Percentiles rank a stretch among this genome's conserved stretches.
These are phyloP conservation scores for Chrysocyon brachyurus DNA, from an alignment of 2,797 vertebrate genomes.

Conservation along the genomic window DNA sequence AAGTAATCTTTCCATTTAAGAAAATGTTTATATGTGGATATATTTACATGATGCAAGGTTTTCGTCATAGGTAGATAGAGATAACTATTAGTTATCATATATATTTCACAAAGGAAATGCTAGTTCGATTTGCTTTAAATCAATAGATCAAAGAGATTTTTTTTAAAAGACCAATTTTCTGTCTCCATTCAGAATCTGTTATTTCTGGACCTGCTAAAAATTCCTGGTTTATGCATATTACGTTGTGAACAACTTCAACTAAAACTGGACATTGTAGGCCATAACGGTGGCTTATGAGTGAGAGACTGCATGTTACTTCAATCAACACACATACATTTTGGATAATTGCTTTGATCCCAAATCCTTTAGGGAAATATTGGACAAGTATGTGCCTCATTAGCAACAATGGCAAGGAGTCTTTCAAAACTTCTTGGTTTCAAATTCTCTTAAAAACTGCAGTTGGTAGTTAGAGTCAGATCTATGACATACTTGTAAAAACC, in stretches of 20 bases:
- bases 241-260: background rate
- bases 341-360: slow-evolving; percentile 17
- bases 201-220: background rate
- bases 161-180: background rate
- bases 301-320: background rate
- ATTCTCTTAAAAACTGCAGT: background rate
- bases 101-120: background rate
- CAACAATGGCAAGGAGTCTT: background rate
- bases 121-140: background rate
- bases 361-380: background rate
- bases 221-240: background rate
- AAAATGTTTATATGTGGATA: background rate
- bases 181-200: background rate
- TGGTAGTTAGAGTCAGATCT: background rate
- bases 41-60: background rate
- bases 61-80: background rate
- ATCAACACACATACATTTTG: background rate
- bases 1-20: background rate
- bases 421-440: background rate
- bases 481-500: background rate
- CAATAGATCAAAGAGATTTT: background rate
- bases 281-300: background rate
- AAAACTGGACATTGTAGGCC: background rate
- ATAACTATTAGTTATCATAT: background rate
- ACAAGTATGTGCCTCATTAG: background rate